phyloP scores from a whole-genome alignment of 1,140 invertebrate species.

The Halictus rubicundus region DNA sequence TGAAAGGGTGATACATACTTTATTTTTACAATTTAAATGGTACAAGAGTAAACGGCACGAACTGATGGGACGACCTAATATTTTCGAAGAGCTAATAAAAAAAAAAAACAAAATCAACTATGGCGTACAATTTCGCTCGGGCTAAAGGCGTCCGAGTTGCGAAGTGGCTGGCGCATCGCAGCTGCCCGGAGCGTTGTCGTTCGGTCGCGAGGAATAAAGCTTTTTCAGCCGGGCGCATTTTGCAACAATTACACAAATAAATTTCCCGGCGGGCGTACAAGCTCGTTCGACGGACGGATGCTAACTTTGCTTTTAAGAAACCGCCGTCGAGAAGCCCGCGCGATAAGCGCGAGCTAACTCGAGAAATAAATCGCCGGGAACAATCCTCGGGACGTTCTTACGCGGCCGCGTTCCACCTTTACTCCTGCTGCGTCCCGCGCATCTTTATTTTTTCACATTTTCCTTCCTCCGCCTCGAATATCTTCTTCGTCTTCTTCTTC shows the following conservation, averaged over 20 bases:
- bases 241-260: neutral
- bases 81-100: too few species aligned
- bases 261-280: slow-evolving; percentile 1
- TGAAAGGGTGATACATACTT: too few species aligned
- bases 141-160: too few species aligned
- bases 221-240: neutral
- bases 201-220: neutral
- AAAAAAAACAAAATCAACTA: too few species aligned
- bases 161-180: too few species aligned
- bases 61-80: too few species aligned
- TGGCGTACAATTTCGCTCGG: too few species aligned
- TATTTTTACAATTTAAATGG: too few species aligned
- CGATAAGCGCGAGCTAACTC: slow-evolving; percentile 18
- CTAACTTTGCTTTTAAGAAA: slow-evolving; percentile 27
- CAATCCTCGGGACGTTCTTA: slow-evolving; percentile 15
- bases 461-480: slow-evolving; percentile 40
- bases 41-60: too few species aligned
- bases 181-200: neutral
- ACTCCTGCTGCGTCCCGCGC: slow-evolving; percentile 25
- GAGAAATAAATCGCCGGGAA: slow-evolving; percentile 47
- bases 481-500: neutral
- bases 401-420: slow-evolving; percentile 19
- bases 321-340: slow-evolving; percentile 8
- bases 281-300: slow-evolving; percentile 4
- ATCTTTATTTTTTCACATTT: slow-evolving; percentile 38